Evolutionary conservation across 2,113 vertebrate species (phyloP).

Genomic region (Tachysurus vachellii): DNA sequence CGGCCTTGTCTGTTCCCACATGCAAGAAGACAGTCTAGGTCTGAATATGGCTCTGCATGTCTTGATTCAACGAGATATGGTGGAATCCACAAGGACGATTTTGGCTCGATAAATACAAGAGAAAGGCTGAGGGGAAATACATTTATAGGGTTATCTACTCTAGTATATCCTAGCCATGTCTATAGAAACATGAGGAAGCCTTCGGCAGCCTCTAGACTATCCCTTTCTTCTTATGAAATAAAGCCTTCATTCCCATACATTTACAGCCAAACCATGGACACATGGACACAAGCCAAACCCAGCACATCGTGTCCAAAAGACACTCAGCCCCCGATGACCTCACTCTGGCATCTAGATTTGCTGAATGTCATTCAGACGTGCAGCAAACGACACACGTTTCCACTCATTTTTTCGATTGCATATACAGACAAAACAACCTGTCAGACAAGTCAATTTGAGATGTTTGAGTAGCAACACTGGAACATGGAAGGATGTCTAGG

Average conservation of each 20-base stretch:
- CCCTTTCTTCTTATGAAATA: constrained; percentile 60
- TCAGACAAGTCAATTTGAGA: constrained; percentile 24
- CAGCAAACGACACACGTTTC: constrained; percentile 34
- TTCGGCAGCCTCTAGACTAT: constrained; percentile 26
- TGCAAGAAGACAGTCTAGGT: constrained; percentile 19
- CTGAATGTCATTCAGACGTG: constrained; percentile 48
- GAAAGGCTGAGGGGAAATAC: constrained; percentile 64
- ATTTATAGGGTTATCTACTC: constrained; percentile 57
- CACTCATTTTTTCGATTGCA: constrained; percentile 15
- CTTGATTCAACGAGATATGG: not conserved
- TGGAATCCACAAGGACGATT: constrained; percentile 29
- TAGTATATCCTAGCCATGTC: not conserved
- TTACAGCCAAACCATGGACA: constrained; percentile 60
- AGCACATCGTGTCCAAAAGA: constrained; percentile 56
- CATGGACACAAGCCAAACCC: constrained; percentile 70
- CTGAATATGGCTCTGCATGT: constrained; percentile 1
- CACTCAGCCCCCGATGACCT: constrained; percentile 55
- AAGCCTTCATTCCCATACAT: constrained; percentile 54
- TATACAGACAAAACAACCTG: constrained; percentile 41
- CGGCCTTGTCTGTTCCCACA: constrained; percentile 17
- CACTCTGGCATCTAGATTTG: constrained; percentile 44
- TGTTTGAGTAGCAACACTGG: constrained; percentile 49
- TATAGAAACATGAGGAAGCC: constrained; percentile 49
- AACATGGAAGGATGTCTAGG: constrained; percentile 27
- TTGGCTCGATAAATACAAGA: constrained; percentile 56